These are phyloP conservation scores for Heliconius eleuchia DNA, from an alignment of 1,140 invertebrate genomes.

Conservation along the genomic window DNA sequence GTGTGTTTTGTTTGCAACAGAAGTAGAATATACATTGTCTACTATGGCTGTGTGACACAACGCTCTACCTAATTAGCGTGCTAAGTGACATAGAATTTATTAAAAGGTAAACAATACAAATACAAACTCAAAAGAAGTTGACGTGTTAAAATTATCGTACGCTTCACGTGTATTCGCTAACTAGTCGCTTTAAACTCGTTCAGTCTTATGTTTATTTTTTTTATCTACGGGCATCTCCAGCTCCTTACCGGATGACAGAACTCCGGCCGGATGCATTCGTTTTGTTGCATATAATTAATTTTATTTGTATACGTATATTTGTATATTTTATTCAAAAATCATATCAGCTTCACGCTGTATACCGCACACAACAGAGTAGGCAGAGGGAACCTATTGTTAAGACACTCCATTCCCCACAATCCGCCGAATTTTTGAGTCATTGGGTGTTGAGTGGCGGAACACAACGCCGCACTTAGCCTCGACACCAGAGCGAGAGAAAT, in stretches of 20 bases:
- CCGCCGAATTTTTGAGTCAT: too few species aligned
- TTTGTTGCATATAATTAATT: background rate
- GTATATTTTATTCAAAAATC: too few species aligned
- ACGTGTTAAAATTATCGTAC: background rate
- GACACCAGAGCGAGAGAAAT: too few species aligned
- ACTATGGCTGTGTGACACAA: background rate
- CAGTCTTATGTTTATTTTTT: background rate
- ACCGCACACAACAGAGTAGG: too few species aligned
- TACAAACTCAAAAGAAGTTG: background rate
- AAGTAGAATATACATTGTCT: background rate
- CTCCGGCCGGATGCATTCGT: background rate
- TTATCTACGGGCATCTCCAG: background rate
- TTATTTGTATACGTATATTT: background rate
- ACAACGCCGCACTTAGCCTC: too few species aligned
- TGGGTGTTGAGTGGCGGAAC: too few species aligned
- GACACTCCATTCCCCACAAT: too few species aligned
- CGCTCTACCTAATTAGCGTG: background rate
- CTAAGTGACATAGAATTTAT: slow-evolving; percentile 1
- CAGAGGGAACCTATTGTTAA: too few species aligned
- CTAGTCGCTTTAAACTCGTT: background rate
- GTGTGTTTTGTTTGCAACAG: background rate
- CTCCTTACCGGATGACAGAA: background rate
- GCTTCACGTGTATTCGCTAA: background rate
- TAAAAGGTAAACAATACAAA: background rate
- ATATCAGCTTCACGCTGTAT: too few species aligned